Percentiles rank a stretch among this genome's conserved stretches.
Evolutionary conservation across 2,888 invertebrate species (phyloP).

Genomic region (Synanthedon formicaeformis): DNA sequence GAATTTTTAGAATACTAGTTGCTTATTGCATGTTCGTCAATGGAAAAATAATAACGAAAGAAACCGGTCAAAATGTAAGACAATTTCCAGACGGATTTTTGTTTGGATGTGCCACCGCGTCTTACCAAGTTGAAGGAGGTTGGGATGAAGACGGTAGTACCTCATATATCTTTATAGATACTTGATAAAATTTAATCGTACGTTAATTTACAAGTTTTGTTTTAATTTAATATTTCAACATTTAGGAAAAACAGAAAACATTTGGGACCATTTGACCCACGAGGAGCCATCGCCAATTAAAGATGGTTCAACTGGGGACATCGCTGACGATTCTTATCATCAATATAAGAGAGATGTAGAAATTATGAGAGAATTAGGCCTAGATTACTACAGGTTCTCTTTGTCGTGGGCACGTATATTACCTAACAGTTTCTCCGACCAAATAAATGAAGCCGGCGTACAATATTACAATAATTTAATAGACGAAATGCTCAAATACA

Average conservation of each 20-base stretch:
- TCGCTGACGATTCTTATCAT: constrained; percentile 63
- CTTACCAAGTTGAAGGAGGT: constrained; percentile 22
- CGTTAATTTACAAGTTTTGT: not conserved
- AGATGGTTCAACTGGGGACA: constrained; percentile 68
- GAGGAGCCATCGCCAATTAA: constrained; percentile 45
- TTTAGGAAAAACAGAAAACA: constrained; percentile 66
- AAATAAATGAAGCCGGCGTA: constrained; percentile 71
- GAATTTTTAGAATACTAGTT: not conserved
- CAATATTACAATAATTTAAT: constrained; percentile 74
- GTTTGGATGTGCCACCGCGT: constrained; percentile 19
- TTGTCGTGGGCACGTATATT: constrained; percentile 1
- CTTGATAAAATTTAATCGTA: too few relatives aligned
- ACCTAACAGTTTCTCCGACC: constrained; percentile 31
- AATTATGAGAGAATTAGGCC: constrained; percentile 5
- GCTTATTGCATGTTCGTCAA: not conserved
- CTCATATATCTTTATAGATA: too few relatives aligned
- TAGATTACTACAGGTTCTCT: not conserved
- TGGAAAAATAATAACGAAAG: not conserved
- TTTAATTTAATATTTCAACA: not conserved
- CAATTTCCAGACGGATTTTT: constrained; percentile 16
- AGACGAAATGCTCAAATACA: constrained; percentile 66
- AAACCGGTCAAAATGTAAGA: not conserved
- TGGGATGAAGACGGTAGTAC: constrained; percentile 16
- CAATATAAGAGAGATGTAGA: not conserved
- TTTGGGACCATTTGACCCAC: constrained; percentile 74